Percentiles rank a stretch among this genome's conserved stretches.
Evolutionary conservation across 2,888 invertebrate genomes (phyloP).

Genomic region (Pseudolycoriella hygida): DNA sequence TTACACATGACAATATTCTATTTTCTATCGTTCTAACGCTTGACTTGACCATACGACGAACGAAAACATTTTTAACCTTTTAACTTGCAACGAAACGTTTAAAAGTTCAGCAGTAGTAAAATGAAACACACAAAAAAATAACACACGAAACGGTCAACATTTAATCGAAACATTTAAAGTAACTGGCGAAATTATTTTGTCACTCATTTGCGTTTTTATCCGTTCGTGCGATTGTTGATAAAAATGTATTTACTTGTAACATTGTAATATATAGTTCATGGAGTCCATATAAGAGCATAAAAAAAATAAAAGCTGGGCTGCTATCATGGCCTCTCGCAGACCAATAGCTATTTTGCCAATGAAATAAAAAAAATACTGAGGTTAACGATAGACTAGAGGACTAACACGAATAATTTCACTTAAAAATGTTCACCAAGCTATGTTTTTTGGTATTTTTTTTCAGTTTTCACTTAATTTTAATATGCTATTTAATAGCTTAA

Average conservation of each 20-base stretch:
- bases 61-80: too few species aligned
- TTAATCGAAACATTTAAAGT: too few species aligned
- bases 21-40: background rate
- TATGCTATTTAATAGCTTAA: background rate
- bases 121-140: too few species aligned
- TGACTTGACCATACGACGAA: too few species aligned
- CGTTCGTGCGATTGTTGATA: background rate
- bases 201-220: background rate
- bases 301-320: background rate
- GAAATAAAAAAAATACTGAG: background rate
- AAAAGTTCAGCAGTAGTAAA: too few species aligned
- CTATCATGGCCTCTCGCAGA: background rate
- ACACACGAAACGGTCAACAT: too few species aligned
- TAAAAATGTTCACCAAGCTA: background rate
- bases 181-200: too few species aligned
- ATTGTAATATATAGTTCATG: background rate
- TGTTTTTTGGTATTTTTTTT: background rate
- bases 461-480: background rate
- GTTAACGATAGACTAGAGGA: background rate
- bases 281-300: background rate
- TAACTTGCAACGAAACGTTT: too few species aligned
- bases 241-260: background rate
- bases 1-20: background rate
- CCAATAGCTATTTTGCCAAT: background rate
- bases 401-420: background rate